Base-by-base conservation (phyloP, 92 coral and sea anemone genomes). In the Chrysogorgia sp. region DNA sequence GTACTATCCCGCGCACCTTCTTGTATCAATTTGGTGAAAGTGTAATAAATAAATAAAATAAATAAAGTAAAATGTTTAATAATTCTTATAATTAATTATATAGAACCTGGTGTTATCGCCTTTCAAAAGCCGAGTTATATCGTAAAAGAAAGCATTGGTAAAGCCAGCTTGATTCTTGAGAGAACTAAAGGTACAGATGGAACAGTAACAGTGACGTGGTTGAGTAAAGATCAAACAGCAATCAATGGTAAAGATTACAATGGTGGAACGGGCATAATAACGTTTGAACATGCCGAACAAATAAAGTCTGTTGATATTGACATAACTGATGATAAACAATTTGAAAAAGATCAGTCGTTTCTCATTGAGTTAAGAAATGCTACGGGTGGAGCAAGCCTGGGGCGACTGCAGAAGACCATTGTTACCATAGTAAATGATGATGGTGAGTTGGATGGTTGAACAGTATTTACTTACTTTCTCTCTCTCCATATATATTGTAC, bases 171-270 rank as follows among this genome's bases (percentile, higher is more conserved):
- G 59, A 71, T 87, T 30, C 91, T 94, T 1, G 97, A 94, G 45
- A 67, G 98, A 69, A 83, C 91, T 25, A 88, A 91, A 34, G 98
- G 98, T 0, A 89, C 97, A 2, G 98, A 94, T 63, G 98, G 98
- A 1, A 94, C 55, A 19, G 89, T 94, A 1, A 81, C 66, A 69
- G 98, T 94, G 60, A 83, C 68, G 33, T 94, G 97, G 97, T 76
- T 67, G 25, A 94, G 96, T 19, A 71, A 63, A 37, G 97, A 94
- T 75, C 97, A 94, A 77, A 82, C 92, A 21, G 98, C 98, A 45
- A 71, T 92, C 5, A 83, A 86, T 52, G 98, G 98, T 22, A 87
- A 90, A 58, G 98, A 91, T 63, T 94, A 80, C 67, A 86, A 85
- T 48, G 97, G 96, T 28, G 97, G 97, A 34, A 56, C 79, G 2